Evolutionary conservation across 2,888 invertebrate genomes (phyloP).

Genomic region (Zelleria hepariella): DNA sequence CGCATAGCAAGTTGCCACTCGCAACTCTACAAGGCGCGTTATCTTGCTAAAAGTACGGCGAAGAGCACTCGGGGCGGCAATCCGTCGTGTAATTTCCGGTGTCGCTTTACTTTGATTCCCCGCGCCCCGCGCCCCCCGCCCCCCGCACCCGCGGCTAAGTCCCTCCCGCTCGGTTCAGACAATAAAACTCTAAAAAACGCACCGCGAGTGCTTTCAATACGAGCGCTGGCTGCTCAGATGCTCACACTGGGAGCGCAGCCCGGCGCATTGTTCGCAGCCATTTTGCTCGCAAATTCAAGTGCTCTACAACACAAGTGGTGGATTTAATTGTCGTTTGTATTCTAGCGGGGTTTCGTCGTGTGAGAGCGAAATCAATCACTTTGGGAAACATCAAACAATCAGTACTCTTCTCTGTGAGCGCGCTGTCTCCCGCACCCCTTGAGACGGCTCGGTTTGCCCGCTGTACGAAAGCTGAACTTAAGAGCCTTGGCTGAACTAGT

Average conservation of each 20-base stretch:
- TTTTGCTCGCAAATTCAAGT: background rate
- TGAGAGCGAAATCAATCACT: background rate
- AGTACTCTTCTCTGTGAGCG: background rate
- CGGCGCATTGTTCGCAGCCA: background rate
- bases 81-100: background rate
- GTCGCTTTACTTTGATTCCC: background rate
- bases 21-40: no score
- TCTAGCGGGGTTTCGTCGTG: background rate
- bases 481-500: no score
- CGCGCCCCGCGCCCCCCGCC: constrained; percentile 10
- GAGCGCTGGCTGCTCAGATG: no score
- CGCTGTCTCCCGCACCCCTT: no score
- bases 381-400: background rate
- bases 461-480: no score
- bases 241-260: background rate
- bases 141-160: constrained; percentile 18
- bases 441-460: no score
- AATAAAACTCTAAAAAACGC: background rate
- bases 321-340: background rate
- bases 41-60: background rate
- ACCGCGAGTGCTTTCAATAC: background rate
- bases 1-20: no score
- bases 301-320: background rate
- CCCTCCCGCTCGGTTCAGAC: background rate
- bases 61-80: background rate